A percentile compares a stretch with the other conserved stretches of the same genome.
phyloP scores from a whole-genome alignment of 2,113 vertebrate genomes.

The Brienomyrus brachyistius region DNA sequence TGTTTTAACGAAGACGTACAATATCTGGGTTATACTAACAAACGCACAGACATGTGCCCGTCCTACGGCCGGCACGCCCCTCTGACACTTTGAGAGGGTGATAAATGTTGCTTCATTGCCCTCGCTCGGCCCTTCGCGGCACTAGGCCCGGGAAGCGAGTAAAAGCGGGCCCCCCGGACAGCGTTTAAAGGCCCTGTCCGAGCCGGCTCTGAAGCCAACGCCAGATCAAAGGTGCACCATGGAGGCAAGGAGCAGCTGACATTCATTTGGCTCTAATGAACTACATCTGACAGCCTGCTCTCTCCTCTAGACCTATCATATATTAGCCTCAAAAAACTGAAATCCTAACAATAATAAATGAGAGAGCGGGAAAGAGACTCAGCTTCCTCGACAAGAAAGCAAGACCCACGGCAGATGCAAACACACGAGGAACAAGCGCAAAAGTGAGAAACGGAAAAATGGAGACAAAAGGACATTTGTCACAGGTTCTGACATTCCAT shows the following conservation, averaged over 20 bases:
- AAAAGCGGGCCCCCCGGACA: conserved; percentile 67
- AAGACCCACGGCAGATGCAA: background rate
- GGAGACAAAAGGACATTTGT: background rate
- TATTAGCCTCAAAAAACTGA: conserved; percentile 1
- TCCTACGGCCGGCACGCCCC: background rate
- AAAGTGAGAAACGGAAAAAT: background rate
- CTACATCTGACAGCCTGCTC: conserved; percentile 61
- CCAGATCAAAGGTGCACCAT: conserved; percentile 74
- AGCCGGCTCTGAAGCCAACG: conserved; percentile 62
- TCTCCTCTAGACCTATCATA: conserved; percentile 21
- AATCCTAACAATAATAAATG: conserved; percentile 3
- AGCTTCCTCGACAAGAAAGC: background rate
- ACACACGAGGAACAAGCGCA: no score
- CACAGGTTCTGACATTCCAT: background rate
- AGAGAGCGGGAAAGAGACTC: background rate
- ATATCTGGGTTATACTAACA: background rate
- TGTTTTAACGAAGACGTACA: background rate
- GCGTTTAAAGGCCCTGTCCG: conserved; percentile 70
- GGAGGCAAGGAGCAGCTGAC: conserved; percentile 75
- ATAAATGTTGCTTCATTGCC: conserved; percentile 46
- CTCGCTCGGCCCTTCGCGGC: conserved; percentile 25
- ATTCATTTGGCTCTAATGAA: conserved; percentile 81
- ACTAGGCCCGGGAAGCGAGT: conserved; percentile 61
- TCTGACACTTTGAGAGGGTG: conserved; percentile 8
- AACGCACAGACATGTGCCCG: background rate